Evolutionary conservation across 35 echinoderm and acorn worm species (phyloP), one percentile per base, ranked within the genome.

Genomic region (Apostichopus japonicus): DNA sequence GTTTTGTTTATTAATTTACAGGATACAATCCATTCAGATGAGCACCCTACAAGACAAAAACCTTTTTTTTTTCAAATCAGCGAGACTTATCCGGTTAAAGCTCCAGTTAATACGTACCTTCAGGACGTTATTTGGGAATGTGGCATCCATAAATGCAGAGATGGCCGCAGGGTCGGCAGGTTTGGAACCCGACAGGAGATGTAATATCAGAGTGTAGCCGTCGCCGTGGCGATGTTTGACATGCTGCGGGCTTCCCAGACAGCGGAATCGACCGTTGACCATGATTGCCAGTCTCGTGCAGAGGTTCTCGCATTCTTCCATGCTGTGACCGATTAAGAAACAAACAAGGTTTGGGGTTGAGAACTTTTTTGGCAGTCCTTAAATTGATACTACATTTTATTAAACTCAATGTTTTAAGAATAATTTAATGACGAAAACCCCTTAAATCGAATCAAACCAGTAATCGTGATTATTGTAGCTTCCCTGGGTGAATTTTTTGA

Each of bases 271-370:
- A n/a, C 96, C 96, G 65, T 95, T 98, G 6, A 98, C 96, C 96
- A 98, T 98, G 76, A 98, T 98, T 56, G 96, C 96, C 55, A 98
- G 79, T 56, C 96, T 88, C 13, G 96, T 98, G 65, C 96, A 98
- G 2, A 98, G 91, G 25, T 92, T 89, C 79, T 98, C 96, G 79
- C 96, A 98, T 79, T 98, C 96, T 58, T 98, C 96, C 96, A 98
- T 98, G 58, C 96, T 98, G 90, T 5, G 77, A 58, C 87, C 76
- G 5, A 73, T n/a, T 3, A 19, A 6, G n/a, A 73, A 23, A 73
- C 4, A 72, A 73, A 73, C n/a, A 19, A 59, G 6, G 11, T 59
- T 59, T 7, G 6, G 11, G 57, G 1, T 13, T 59, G 4, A 13
- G 27, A 33, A 27, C 25, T 27, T 1, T 33, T 33, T 33, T 33